Percentiles rank a stretch among this genome's conserved stretches.
Conservation (phyloP, 2,113 vertebrate species). For the Ophthalmolycus amberensis region DNA sequence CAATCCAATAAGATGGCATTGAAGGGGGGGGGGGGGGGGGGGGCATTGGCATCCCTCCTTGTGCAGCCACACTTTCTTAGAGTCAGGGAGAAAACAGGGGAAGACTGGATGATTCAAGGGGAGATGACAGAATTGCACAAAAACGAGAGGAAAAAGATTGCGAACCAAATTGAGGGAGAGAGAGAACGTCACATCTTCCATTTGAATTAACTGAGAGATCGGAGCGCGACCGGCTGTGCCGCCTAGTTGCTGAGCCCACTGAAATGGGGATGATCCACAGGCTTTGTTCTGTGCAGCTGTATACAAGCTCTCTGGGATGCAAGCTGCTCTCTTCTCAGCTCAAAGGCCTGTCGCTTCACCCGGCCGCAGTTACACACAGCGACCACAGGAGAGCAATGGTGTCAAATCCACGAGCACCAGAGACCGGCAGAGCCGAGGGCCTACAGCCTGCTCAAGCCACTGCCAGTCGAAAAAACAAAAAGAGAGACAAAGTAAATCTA, state of each 20-base stretch:
- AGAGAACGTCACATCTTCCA: slow-evolving; percentile 18
- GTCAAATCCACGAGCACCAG: slow-evolving; percentile 45
- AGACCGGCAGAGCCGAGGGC: neutral
- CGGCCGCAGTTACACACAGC: slow-evolving; percentile 24
- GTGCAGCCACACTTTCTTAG: slow-evolving; percentile 18
- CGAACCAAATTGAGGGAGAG: slow-evolving; percentile 8
- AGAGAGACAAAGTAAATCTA: slow-evolving; percentile 48
- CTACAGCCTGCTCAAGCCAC: neutral
- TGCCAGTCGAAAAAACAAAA: slow-evolving; percentile 18
- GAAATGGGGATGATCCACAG: slow-evolving; percentile 43
- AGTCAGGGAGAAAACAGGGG: neutral
- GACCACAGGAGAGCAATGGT: slow-evolving; percentile 57
- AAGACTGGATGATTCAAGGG: neutral
- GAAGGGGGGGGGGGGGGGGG: neutral
- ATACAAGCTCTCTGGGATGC: slow-evolving; percentile 36
- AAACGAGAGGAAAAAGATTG: slow-evolving; percentile 3
- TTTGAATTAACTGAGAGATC: slow-evolving; percentile 36
- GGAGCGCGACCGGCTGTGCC: slow-evolving; percentile 10
- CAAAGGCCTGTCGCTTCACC: slow-evolving; percentile 3
- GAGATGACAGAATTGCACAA: neutral
- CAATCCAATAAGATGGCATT: slow-evolving; percentile 38
- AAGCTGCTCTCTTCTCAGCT: neutral
- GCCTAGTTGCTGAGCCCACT: slow-evolving; percentile 3
- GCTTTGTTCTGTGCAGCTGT: slow-evolving; percentile 51
- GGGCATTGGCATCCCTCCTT: slow-evolving; percentile 19